These are phyloP conservation scores for Sula dactylatra DNA, from an alignment of 2,113 vertebrate genomes.

Conservation along the genomic window DNA sequence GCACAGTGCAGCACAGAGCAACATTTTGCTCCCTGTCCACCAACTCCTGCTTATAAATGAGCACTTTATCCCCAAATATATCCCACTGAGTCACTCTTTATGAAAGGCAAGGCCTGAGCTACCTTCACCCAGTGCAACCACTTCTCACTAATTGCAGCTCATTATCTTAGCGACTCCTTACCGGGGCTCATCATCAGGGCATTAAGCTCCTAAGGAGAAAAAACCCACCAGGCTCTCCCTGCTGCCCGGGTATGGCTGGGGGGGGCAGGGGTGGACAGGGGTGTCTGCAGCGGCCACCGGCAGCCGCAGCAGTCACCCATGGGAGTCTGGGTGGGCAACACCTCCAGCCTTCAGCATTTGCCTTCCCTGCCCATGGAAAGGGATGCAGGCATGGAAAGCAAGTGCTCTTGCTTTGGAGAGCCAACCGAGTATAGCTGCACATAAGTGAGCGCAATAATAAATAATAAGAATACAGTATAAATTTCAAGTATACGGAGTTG, in stretches of 20 bases:
- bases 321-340: not conserved
- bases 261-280: too few species aligned
- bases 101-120: not conserved
- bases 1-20: slow-evolving; percentile 3
- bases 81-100: not conserved
- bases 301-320: not conserved
- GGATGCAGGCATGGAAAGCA: not conserved
- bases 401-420: not conserved
- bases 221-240: not conserved
- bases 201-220: not conserved
- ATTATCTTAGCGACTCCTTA: not conserved
- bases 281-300: not conserved
- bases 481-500: accelerated
- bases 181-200: not conserved
- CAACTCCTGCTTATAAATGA: not conserved
- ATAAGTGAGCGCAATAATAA: not conserved
- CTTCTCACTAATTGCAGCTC: not conserved
- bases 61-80: not conserved
- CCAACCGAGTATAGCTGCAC: accelerated
- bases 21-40: not conserved
- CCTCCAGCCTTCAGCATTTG: accelerated
- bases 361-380: not conserved
- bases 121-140: accelerated
- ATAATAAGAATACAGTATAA: not conserved
- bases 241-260: not conserved